Evolutionary conservation across 2,888 invertebrate species (phyloP).

Genomic region (Helicoverpa assulta): DNA sequence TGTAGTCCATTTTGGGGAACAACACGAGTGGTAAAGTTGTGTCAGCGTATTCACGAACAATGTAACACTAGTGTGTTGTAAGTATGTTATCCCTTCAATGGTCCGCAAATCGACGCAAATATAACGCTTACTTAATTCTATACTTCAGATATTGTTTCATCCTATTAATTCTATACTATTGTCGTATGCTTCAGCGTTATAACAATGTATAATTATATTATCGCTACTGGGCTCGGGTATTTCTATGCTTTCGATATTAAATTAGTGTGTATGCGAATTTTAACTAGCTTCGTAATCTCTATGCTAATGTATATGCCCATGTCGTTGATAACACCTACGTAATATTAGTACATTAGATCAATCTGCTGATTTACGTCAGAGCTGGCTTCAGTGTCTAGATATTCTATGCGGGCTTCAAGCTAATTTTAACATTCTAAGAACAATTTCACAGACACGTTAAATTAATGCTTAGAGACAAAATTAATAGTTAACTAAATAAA

Average conservation of each 20-base stretch:
- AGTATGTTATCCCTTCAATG: conserved; percentile 86
- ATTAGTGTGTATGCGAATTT: conserved; percentile 89
- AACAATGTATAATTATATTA: conserved; percentile 84
- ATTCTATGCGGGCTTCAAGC: conserved; percentile 89
- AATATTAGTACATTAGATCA: conserved; percentile 87
- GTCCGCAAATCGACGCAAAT: conserved; percentile 83
- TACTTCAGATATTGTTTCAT: conserved; percentile 86
- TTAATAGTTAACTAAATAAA: conserved; percentile 53
- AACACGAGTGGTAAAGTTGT: conserved; percentile 78
- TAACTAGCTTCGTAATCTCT: conserved; percentile 89
- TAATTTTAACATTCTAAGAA: conserved; percentile 82
- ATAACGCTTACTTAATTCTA: conserved; percentile 86
- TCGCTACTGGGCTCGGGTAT: conserved; percentile 90
- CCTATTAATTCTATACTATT: conserved; percentile 87
- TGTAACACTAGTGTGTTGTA: conserved; percentile 87
- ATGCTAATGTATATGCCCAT: conserved; percentile 89
- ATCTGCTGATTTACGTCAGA: conserved; percentile 88
- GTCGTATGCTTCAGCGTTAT: conserved; percentile 89
- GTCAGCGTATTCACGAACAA: conserved; percentile 77
- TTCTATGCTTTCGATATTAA: conserved; percentile 90
- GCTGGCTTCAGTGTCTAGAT: conserved; percentile 90
- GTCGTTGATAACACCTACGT: conserved; percentile 87
- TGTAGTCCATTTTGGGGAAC: conserved; percentile 81
- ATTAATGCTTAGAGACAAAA: conserved; percentile 73
- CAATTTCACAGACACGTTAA: conserved; percentile 73